Evolutionary conservation across 2,888 invertebrate genomes (phyloP), one percentile per base, ranked within the genome.

Genomic region (Noctua janthe): DNA sequence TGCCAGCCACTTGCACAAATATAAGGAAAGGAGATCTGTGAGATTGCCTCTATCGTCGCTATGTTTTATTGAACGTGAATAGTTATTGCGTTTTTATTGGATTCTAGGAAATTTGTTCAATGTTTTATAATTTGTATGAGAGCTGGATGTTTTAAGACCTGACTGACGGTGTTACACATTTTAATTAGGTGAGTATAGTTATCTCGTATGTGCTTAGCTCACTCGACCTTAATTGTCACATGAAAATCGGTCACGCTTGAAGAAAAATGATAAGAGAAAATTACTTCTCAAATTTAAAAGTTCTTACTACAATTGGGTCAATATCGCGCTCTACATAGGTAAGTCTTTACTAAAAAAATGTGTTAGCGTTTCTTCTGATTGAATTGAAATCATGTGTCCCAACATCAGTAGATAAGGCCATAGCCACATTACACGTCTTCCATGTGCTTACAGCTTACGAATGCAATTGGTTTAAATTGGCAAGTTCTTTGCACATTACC

Each of bases 1-100:
- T 47, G 13, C 91, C 90, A 91, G 87, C 85, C 88, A 89, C 88
- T 87, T 90, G 77, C 76, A 84, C 90, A 92, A 91, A 94, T 89
- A 92, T 62, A 82, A 79, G 83, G 79, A 82, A 66, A 73, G 73
- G 83, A 87, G 88, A 77, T 54, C 54, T 74, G 78, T 70, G 76
- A 87, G 79, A 89, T 82, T 81, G 87, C 67, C 70, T 74, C 70
- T 72, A 54, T 76, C 70, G 80, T 51, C 56, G 10, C 79, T 62
- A 59, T 49, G 81, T 82, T 76, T 80, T 89, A 86, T 88, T 86
- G 83, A 77, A 84, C 75, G 49, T 54, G 74, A 79, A 77, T 74
- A 73, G 54, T 35, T 69, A 73, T 81, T 82, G 51, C 72, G 29
- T 56, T 77, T 78, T 75, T 77, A 80, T 76, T 81, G 59, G 17